Base-by-base conservation (phyloP, 2,888 invertebrate genomes). In the Adelognathus sp. region DNA sequence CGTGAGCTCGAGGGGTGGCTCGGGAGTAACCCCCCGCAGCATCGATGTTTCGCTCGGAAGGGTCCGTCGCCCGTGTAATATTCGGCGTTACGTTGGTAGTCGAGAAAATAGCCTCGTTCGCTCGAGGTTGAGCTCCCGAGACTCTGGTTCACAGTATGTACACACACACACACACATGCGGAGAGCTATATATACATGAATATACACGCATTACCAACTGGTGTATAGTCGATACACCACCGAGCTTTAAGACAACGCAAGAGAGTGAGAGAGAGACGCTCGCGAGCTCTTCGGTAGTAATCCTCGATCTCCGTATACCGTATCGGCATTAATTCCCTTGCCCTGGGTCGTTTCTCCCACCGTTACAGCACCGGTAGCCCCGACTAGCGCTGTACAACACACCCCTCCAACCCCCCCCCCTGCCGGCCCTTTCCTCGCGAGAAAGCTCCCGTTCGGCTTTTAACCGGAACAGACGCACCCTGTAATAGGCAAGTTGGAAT, bases 401-500 rank as follows among this genome's bases (percentile, higher is more conserved):
- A 14, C 41, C 41, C 60, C 64, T 41, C 33, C 18, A 61, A 18
- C 61, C 71, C 44, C 61, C 72, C 39, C 72, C 50, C 58, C 60
- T 36, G 46, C 63, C 70, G 9, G 16, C 69, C 39, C 64, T 67
- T 50, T 31, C 63, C 46, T 46, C 52, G 44, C 73, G 36, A 33
- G 56, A 54, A 56, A 29, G 27, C 52, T n/a, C 60, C 66, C 46
- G 70, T 81, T 83, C 88, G 87, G 90, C 91, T 90, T 90, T 91
- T 91, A 90, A 91, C 91, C 89, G 91, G 89, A 91, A 91, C 91
- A 91, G 91, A 91, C 91, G 90, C 89, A 90, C 91, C 91, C 91
- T 91, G 89, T 91, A 91, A 91, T 90, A 91, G 91, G 90, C 90
- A 91, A 91, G 91, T 91, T 91, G 91, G 90, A 91, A 91, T 91